Conservation (phyloP, 2,113 vertebrate species). For the Eudorcas thomsonii region DNA sequence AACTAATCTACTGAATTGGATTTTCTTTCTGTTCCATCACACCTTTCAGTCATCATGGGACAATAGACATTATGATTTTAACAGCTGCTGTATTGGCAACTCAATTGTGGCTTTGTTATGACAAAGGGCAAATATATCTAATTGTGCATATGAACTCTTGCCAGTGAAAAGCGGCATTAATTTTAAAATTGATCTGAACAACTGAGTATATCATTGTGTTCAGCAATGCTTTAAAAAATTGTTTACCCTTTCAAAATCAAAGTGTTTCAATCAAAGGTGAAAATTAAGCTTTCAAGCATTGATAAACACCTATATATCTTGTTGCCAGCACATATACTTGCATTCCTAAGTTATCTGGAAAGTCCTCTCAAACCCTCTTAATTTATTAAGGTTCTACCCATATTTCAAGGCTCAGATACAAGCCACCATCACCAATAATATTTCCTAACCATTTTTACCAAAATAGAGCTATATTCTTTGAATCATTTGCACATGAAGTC, state of each 20-base stretch:
- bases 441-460: background rate
- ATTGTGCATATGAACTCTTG: background rate
- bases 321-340: background rate
- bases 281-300: background rate
- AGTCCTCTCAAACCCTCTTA: background rate
- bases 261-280: background rate
- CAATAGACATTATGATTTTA: background rate
- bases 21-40: background rate
- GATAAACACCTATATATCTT: background rate
- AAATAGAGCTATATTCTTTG: background rate
- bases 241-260: background rate
- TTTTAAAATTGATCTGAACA: background rate
- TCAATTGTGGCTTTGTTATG: background rate
- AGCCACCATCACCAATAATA: background rate
- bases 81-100: background rate
- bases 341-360: background rate
- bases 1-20: background rate
- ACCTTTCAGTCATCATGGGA: background rate
- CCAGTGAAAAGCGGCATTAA: background rate
- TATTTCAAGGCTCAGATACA: background rate
- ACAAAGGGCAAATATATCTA: background rate
- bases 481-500: background rate
- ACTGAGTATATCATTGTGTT: background rate
- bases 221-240: background rate
- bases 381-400: background rate